phyloP scores from a whole-genome alignment of 2,797 vertebrate genomes.

The Bothrops alternatus region DNA sequence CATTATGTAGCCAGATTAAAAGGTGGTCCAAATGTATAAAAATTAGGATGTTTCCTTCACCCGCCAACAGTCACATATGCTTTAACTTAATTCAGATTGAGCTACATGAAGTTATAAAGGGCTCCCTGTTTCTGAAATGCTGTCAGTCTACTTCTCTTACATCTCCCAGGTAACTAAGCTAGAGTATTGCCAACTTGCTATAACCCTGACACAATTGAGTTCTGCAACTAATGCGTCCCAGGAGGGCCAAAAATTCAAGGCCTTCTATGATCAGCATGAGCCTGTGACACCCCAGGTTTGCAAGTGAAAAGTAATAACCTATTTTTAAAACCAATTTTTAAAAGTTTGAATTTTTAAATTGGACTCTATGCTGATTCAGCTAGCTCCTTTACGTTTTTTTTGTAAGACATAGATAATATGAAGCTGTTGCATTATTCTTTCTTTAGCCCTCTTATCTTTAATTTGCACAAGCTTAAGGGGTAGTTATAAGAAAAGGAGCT shows the following conservation, averaged over 20 bases:
- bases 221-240: neutral
- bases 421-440: neutral
- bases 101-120: too few relatives aligned
- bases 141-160: too few relatives aligned
- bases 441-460: neutral
- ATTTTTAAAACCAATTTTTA: neutral
- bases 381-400: neutral
- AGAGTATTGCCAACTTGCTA: too few relatives aligned
- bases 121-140: too few relatives aligned
- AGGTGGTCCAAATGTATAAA: neutral
- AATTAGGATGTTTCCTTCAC: too few relatives aligned
- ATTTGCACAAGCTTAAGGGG: neutral
- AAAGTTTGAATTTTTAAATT: neutral
- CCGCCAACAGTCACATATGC: too few relatives aligned
- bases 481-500: neutral
- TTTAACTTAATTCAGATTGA: too few relatives aligned
- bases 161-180: too few relatives aligned
- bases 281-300: neutral
- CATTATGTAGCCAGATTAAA: neutral
- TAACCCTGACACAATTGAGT: too few relatives aligned
- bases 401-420: neutral
- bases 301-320: neutral
- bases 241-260: neutral
- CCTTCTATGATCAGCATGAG: neutral
- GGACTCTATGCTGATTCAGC: neutral